Evolutionary conservation across 1,140 invertebrate genomes (phyloP), one percentile per base, ranked within the genome.

Genomic region (Hycleus phaleratus): DNA sequence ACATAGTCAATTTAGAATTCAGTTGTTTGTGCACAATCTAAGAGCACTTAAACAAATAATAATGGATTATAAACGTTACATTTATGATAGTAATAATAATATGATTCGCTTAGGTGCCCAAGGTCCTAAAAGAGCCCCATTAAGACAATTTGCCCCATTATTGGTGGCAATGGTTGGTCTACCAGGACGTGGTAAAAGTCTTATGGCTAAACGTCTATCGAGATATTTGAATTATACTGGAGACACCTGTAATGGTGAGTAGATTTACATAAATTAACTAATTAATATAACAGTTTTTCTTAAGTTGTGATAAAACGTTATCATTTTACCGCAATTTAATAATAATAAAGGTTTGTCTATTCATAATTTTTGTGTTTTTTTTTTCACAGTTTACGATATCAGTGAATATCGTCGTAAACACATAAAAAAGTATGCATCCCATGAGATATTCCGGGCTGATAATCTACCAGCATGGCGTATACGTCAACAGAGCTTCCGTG

Each of bases 181-280:
- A 53, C 94, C 95, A 6, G 94, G 92, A 3, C 78, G 90, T 25
- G 91, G 89, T 46, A 97, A 97, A 77, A 95, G 91, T 25, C 89
- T 93, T 70, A 84, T 96, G 56, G 89, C 91, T 1, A 88, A 91
- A 65, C 90, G 91, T 63, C 80, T 96, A n/a, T 81, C 85, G 44
- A 78, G 91, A 45, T 91, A 94, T 66, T 81, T 95, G 25, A 93
- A 91, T 70, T 95, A 91, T 89, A 93, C 88, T 68, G 90, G 91
- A 10, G 86, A 93, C 61, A 82, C 82, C 61, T 88, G 90, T 26
- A 91, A 88, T 87, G 89, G 90, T 92, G 58, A 58, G 67, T 18
- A 18, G 18, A 18, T 18, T 18, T 18, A 18, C 18, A 18, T 18
- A 18, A 18, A 18, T 18, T 18, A 18, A 18, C 0, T 18, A 18